Evolutionary conservation across 2,113 vertebrate species (phyloP).

Genomic region (Muntiacus muntjak): DNA sequence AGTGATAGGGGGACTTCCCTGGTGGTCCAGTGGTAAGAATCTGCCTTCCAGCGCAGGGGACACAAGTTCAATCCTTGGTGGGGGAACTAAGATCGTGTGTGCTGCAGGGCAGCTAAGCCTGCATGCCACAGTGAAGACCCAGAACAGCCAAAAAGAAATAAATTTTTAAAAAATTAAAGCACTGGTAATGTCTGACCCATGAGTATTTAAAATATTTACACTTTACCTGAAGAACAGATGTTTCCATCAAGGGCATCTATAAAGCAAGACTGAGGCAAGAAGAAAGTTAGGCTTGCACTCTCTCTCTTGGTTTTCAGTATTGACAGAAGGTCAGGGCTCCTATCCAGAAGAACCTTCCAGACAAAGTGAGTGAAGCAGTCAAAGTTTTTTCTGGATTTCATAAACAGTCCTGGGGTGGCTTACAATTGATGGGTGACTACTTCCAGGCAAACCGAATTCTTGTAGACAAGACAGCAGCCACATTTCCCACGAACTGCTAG

Average conservation of each 20-base stretch:
- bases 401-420: neutral
- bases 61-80: neutral
- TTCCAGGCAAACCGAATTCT: neutral
- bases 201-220: neutral
- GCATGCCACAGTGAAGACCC: neutral
- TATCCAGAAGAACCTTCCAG: neutral
- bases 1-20: neutral
- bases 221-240: neutral
- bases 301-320: neutral
- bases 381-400: neutral
- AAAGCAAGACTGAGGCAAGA: neutral
- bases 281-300: neutral
- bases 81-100: neutral
- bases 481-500: neutral
- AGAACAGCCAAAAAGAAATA: neutral
- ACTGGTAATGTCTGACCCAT: neutral
- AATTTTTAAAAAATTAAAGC: neutral
- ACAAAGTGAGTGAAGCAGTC: neutral
- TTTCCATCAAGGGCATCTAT: neutral
- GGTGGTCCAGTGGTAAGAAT: neutral
- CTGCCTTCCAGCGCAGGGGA: neutral
- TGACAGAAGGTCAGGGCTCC: neutral
- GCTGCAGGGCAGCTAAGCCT: neutral
- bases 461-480: neutral
- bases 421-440: neutral